Evolutionary conservation across 2,888 invertebrate genomes (phyloP).

Genomic region (Beris chalybata): DNA sequence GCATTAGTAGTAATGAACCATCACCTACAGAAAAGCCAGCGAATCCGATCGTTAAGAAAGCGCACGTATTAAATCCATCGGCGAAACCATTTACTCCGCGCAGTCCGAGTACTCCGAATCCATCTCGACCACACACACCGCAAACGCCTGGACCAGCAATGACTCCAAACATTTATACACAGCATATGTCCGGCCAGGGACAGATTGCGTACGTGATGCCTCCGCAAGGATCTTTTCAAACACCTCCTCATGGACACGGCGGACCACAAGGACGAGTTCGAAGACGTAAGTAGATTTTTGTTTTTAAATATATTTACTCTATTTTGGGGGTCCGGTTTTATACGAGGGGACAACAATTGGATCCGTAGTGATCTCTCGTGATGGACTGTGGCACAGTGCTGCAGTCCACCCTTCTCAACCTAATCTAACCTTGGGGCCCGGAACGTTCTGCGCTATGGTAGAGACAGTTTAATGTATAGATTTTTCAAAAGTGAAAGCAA

Average conservation of each 20-base stretch:
- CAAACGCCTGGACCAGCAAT: conserved; percentile 74
- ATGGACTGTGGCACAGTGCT: too few relatives aligned
- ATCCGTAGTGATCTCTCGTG: too few relatives aligned
- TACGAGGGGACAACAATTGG: too few relatives aligned
- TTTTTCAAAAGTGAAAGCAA: too few relatives aligned
- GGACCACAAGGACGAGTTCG: conserved; percentile 53
- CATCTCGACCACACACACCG: conserved; percentile 79
- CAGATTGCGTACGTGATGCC: conserved; percentile 53
- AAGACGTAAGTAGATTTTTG: conserved; percentile 50
- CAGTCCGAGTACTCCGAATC: conserved; percentile 65
- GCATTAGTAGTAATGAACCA: conserved; percentile 66
- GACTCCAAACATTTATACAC: conserved; percentile 46
- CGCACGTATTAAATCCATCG: conserved; percentile 84
- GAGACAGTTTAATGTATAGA: too few relatives aligned
- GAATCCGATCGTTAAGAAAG: conserved; percentile 54
- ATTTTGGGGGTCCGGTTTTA: too few relatives aligned
- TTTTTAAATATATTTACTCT: too few relatives aligned
- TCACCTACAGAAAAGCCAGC: conserved; percentile 71
- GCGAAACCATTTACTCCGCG: conserved; percentile 85
- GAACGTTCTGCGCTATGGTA: too few relatives aligned
- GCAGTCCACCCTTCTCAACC: too few relatives aligned
- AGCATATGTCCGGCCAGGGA: conserved; percentile 52
- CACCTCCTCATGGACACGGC: conserved; percentile 52
- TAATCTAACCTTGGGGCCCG: too few relatives aligned
- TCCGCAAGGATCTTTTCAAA: conserved; percentile 50